Evolutionary conservation across 1,140 invertebrate species (phyloP).

Genomic region (Acromyrmex charruanus): DNA sequence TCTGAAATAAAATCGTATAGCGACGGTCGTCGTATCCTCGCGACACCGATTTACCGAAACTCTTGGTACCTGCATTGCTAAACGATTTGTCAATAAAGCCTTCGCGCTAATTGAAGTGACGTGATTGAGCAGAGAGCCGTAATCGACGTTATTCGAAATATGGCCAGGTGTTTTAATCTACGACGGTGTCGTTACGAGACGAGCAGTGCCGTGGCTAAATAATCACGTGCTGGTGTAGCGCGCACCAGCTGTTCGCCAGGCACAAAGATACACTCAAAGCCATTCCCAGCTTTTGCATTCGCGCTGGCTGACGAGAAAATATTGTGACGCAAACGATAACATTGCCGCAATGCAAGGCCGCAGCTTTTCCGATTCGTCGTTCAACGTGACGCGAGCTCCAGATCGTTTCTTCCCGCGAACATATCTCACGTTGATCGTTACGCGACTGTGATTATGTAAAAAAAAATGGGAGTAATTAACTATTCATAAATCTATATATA

Average conservation of each 20-base stretch:
- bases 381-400: background rate
- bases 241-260: slow-evolving; percentile 61
- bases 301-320: slow-evolving; percentile 64
- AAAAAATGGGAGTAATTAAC: slow-evolving; percentile 9
- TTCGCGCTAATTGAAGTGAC: slow-evolving; percentile 41
- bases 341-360: slow-evolving; percentile 65
- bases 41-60: slow-evolving; percentile 26
- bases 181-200: slow-evolving; percentile 19
- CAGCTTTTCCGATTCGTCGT: slow-evolving; percentile 72
- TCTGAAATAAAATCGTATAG: background rate
- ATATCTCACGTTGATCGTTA: background rate
- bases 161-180: slow-evolving; percentile 56
- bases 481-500: background rate
- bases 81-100: slow-evolving; percentile 40
- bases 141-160: slow-evolving; percentile 38
- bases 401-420: background rate
- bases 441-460: background rate
- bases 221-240: background rate
- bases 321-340: slow-evolving; percentile 75
- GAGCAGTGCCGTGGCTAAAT: background rate
- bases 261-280: slow-evolving; percentile 72
- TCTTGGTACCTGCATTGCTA: slow-evolving; percentile 13
- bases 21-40: background rate
- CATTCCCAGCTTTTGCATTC: slow-evolving; percentile 60
- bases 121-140: slow-evolving; percentile 4